Evolutionary conservation across 1,140 invertebrate species (phyloP), one percentile per base, ranked within the genome.

Genomic region (Calephelis nemesis): DNA sequence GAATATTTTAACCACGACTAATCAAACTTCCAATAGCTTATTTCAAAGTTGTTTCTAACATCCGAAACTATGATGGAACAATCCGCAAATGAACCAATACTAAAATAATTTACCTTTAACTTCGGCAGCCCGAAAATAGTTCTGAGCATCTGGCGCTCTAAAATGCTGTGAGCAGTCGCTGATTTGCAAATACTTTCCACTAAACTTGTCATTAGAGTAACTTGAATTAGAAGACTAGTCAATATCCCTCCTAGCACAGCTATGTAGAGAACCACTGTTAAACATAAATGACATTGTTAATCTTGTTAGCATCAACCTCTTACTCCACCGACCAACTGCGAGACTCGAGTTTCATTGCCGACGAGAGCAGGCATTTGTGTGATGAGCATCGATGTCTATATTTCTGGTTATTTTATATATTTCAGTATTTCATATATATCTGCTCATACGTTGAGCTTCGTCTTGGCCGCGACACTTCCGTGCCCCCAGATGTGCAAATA

Each of bases 211-310:
- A 87, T 86, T 52, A 91, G 62, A 0, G 74, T 19, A 4, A 83
- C 79, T 62, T 91, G 83, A 6, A 82, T 54, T 2, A 89, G 9
- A 11, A 88, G 64, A 13, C 87, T 85, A 5, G 84, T 6, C 7
- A 89, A 64, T n/a, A 85, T 72, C 0, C 84, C 84, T 0, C 67
- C 67, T 48, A 91, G 65, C 4, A 89, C 82, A 7, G 77, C 74
- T 8, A 71, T 75, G 70, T 91, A 91, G 0, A 91, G 73, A 40
- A 87, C 65, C 76, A 91, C 88, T 91, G 77, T 12, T 85, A 83
- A 60, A 47, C 68, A 67, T 48, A 64, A 49, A 30, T 45, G 8
- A 45, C 8, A 7, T 45, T 45, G 5, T 30, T 30, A 30, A 30
- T 4, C 30, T 30, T 4, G 30, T 30, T 30, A 30, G 30, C 30